Evolutionary conservation across 2,888 invertebrate genomes (phyloP).

Genomic region (Acrocyrtus sp.): DNA sequence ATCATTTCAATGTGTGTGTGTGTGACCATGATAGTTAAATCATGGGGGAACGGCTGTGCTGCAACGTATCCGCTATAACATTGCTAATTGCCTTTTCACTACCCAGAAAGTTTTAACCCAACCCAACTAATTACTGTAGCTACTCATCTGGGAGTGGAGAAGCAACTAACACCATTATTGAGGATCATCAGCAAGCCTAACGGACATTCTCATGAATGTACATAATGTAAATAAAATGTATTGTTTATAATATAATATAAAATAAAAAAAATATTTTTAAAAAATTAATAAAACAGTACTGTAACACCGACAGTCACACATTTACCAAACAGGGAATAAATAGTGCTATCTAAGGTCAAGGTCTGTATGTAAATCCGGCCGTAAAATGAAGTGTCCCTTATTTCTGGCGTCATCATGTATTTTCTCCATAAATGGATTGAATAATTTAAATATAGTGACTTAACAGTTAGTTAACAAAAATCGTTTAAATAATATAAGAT

Average conservation of each 20-base stretch:
- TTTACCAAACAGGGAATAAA: slow-evolving; percentile 29
- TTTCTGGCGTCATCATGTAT: slow-evolving; percentile 35
- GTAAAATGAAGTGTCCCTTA: slow-evolving; percentile 13
- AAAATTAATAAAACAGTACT: slow-evolving; percentile 4
- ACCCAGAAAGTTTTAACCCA: not conserved
- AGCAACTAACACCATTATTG: slow-evolving; percentile 27
- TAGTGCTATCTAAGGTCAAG: slow-evolving; percentile 22
- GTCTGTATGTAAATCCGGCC: slow-evolving; percentile 24
- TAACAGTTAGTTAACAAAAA: too few relatives aligned
- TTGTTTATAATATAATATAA: too few relatives aligned
- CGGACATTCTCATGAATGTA: too few relatives aligned
- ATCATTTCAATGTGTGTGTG: slow-evolving; percentile 17
- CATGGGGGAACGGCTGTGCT: slow-evolving; percentile 37
- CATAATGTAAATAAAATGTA: too few relatives aligned
- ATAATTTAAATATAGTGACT: too few relatives aligned
- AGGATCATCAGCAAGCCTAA: slow-evolving; percentile 34
- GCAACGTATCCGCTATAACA: slow-evolving; percentile 10
- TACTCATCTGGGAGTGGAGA: not conserved
- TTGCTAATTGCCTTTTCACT: slow-evolving; percentile 7
- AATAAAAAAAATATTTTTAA: slow-evolving; percentile 8
- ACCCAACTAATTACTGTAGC: not conserved
- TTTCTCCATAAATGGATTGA: not conserved
- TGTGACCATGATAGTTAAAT: slow-evolving; percentile 34
- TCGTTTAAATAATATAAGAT: too few relatives aligned
- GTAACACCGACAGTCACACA: slow-evolving; percentile 20